Conservation (phyloP, 2,888 invertebrate genomes). For the Heterodera filipjevi region DNA sequence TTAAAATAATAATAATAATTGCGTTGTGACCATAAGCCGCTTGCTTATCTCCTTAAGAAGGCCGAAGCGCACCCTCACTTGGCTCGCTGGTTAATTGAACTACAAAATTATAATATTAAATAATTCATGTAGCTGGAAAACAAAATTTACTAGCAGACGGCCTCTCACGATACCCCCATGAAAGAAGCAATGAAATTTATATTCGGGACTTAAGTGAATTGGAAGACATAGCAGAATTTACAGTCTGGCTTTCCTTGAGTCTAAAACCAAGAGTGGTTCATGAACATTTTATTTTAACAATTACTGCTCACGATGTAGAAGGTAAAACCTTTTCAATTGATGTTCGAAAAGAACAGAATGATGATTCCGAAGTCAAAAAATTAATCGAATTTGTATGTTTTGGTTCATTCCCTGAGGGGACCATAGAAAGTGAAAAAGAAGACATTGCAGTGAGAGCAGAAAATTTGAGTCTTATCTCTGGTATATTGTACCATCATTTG, state of each 20-base stretch:
- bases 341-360: slow-evolving; percentile 16
- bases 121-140: slow-evolving; percentile 25
- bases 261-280: neutral
- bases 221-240: slow-evolving; percentile 15
- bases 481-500: neutral
- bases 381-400: slow-evolving; percentile 15
- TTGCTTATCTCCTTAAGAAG: slow-evolving; percentile 16
- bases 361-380: slow-evolving; percentile 8
- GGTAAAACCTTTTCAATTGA: neutral
- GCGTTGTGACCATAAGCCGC: slow-evolving; percentile 2
- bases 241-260: neutral
- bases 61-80: slow-evolving; percentile 27
- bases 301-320: neutral
- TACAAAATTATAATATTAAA: slow-evolving; percentile 16
- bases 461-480: neutral
- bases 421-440: slow-evolving; percentile 10
- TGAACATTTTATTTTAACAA: neutral
- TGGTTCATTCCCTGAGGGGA: slow-evolving; percentile 4
- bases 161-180: neutral
- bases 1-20: too few relatives aligned
- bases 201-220: neutral
- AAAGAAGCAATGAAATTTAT: neutral
- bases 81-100: slow-evolving; percentile 25
- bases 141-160: slow-evolving; percentile 28
- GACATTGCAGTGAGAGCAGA: neutral